phyloP scores from a whole-genome alignment of 2,888 invertebrate species.

The Stictocephala bisonia region DNA sequence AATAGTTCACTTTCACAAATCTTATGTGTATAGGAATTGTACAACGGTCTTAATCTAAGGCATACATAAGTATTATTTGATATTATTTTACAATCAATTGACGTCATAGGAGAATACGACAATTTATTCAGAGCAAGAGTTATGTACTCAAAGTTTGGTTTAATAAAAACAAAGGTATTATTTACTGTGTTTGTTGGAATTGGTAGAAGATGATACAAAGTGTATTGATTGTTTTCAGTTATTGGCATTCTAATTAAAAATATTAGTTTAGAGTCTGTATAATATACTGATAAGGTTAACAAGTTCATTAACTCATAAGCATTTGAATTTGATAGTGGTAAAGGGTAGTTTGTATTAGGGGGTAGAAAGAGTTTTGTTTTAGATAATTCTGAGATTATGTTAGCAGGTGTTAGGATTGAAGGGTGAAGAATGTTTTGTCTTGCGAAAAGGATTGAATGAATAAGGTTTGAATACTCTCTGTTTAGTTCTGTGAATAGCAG shows the following conservation, averaged over 20 bases:
- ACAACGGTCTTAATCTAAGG: too few relatives aligned
- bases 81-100: too few relatives aligned
- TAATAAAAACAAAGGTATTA: too few relatives aligned
- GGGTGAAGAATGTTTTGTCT: conserved; percentile 18
- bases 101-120: too few relatives aligned
- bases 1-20: too few relatives aligned
- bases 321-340: background rate
- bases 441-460: background rate
- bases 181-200: too few relatives aligned
- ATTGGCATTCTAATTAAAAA: background rate
- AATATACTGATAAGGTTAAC: background rate
- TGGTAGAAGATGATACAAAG: conserved; percentile 1
- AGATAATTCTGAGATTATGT: background rate
- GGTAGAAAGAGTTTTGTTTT: background rate
- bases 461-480: conserved; percentile 7
- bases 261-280: background rate
- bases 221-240: background rate
- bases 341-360: background rate
- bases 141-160: too few relatives aligned
- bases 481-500: background rate
- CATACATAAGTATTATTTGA: too few relatives aligned
- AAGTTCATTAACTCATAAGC: background rate
- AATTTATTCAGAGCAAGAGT: too few relatives aligned
- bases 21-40: too few relatives aligned
- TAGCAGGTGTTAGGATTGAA: background rate